phyloP scores from a whole-genome alignment of 2,113 vertebrate genomes.

The Alligator sinensis region DNA sequence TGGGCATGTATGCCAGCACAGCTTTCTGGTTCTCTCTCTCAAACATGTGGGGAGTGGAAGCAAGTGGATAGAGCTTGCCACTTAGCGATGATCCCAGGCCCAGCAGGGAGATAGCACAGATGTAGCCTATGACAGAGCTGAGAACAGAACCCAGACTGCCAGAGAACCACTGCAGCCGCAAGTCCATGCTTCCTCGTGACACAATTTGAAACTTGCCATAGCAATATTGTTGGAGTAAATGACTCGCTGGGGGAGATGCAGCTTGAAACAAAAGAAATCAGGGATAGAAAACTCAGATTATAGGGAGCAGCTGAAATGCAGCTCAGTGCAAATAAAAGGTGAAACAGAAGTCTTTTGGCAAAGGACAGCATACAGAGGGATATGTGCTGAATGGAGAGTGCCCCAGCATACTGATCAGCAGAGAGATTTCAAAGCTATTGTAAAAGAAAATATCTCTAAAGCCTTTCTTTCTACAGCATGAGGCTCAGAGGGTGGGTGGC shows the following conservation, averaged over 20 bases:
- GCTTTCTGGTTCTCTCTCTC: too few relatives aligned
- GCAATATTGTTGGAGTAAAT: not conserved
- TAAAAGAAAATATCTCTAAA: slow-evolving; percentile 16
- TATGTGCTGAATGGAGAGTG: not conserved
- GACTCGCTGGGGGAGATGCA: not conserved
- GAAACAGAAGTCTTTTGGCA: not conserved
- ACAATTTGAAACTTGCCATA: not conserved
- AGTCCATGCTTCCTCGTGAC: not conserved
- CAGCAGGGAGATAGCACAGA: not conserved
- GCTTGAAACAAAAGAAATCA: not conserved
- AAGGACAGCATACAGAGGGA: slow-evolving; percentile 25
- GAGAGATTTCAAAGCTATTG: slow-evolving; percentile 17
- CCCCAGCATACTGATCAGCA: not conserved
- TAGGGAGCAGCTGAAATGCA: slow-evolving; percentile 11
- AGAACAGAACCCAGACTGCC: not conserved
- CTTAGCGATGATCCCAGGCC: too few relatives aligned
- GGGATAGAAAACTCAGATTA: not conserved
- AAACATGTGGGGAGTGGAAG: too few relatives aligned
- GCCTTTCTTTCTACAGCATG: not conserved
- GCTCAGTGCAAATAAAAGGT: not conserved
- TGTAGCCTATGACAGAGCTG: not conserved
- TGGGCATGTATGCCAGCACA: not conserved
- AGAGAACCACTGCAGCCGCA: not conserved
- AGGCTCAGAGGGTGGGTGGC: not conserved
- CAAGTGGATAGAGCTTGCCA: too few relatives aligned